A percentile compares a stretch with the other conserved stretches of the same genome.
These are phyloP conservation scores for Carterocephalus palaemon DNA, from an alignment of 2,888 invertebrate species.

Conservation along the genomic window DNA sequence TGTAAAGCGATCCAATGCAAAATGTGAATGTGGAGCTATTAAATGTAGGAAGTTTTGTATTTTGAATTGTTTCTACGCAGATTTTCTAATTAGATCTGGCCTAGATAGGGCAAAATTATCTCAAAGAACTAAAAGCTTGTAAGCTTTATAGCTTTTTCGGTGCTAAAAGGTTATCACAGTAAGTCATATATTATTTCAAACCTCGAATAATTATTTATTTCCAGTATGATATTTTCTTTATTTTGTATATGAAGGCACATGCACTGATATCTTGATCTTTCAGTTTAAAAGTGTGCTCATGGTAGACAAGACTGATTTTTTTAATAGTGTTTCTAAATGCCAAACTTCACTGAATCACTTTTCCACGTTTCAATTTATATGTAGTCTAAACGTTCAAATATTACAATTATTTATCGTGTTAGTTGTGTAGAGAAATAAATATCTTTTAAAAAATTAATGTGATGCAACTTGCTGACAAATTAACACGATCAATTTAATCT, in stretches of 20 bases:
- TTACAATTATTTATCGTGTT: conserved; percentile 11
- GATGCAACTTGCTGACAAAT: conserved; percentile 11
- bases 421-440: conserved; percentile 41
- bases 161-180: conserved; percentile 12
- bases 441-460: conserved; percentile 27
- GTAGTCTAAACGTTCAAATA: conserved; percentile 2
- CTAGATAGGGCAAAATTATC: too few relatives aligned
- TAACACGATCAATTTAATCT: too few relatives aligned
- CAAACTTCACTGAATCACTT: conserved; percentile 43
- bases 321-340: conserved; percentile 45
- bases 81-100: too few relatives aligned
- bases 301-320: conserved; percentile 73
- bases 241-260: conserved; percentile 16
- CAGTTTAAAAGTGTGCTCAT: conserved; percentile 54
- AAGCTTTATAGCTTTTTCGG: too few relatives aligned
- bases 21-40: too few relatives aligned
- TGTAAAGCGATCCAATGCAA: too few relatives aligned
- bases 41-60: too few relatives aligned
- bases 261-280: conserved; percentile 23
- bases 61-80: too few relatives aligned
- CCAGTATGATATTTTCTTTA: conserved; percentile 4
- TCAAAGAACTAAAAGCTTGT: too few relatives aligned
- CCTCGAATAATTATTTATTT: conserved; percentile 5
- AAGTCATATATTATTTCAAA: neutral
- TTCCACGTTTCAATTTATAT: conserved; percentile 32